Conservation (phyloP, 2,797 vertebrate genomes). For the Leuciscus waleckii region DNA sequence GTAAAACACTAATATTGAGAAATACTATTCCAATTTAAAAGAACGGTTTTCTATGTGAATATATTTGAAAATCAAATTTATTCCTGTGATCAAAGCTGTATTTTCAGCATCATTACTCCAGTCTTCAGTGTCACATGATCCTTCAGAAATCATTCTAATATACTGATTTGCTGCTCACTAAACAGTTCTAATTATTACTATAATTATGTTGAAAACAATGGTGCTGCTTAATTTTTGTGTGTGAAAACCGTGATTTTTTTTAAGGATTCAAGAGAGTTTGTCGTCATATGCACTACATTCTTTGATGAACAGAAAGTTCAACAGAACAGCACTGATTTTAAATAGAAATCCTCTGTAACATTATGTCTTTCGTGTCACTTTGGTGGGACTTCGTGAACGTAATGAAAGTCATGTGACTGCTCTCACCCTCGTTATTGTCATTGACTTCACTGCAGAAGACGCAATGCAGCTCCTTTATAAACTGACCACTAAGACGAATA, state of each 20-base stretch:
- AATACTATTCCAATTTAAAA: neutral
- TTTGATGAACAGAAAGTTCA: neutral
- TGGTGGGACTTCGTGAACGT: neutral
- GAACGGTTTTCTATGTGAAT: neutral
- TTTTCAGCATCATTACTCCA: neutral
- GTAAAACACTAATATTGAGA: neutral
- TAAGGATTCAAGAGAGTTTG: neutral
- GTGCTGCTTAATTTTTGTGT: neutral
- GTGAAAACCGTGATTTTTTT: neutral
- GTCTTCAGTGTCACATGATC: neutral
- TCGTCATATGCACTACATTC: too few species aligned
- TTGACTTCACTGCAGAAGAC: conserved; percentile 83
- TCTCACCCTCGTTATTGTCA: conserved; percentile 79
- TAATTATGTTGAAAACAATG: neutral
- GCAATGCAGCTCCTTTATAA: conserved; percentile 87
- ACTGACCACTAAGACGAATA: conserved; percentile 86
- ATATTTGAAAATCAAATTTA: neutral
- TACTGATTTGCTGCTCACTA: too few species aligned
- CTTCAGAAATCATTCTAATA: neutral
- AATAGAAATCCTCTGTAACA: neutral
- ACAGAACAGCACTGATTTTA: neutral
- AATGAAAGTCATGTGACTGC: neutral
- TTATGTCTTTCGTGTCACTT: neutral
- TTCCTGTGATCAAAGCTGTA: neutral
- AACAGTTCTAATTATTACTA: too few species aligned